Conservation (phyloP, 2,113 vertebrate species). For the Bujurquina vittata region DNA sequence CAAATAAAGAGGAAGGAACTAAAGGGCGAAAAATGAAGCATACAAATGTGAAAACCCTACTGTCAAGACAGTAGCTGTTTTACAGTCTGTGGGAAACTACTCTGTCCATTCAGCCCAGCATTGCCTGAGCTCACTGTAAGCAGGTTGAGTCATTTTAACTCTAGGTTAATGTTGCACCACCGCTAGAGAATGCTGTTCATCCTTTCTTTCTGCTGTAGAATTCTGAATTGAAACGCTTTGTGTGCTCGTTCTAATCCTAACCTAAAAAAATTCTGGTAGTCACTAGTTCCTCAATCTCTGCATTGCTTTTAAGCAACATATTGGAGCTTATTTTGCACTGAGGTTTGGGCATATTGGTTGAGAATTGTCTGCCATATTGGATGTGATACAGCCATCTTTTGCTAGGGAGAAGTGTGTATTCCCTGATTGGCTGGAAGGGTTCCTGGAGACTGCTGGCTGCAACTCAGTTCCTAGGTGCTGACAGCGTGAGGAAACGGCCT, state of each 20-base stretch:
- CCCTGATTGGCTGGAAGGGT: not conserved
- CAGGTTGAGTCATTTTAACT: slow-evolving; percentile 30
- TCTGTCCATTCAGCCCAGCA: slow-evolving; percentile 53
- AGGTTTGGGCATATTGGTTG: not conserved
- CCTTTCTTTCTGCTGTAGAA: slow-evolving; percentile 12
- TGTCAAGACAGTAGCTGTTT: slow-evolving; percentile 60
- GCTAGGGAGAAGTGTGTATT: not conserved
- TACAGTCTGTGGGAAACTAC: slow-evolving; percentile 51
- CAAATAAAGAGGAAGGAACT: slow-evolving; percentile 27
- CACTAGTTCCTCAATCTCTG: not conserved
- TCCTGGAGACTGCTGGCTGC: not conserved
- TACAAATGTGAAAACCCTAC: slow-evolving; percentile 46
- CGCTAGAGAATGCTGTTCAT: slow-evolving; percentile 13
- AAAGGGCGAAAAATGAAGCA: slow-evolving; percentile 35
- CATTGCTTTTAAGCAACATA: not conserved
- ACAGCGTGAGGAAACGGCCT: too few relatives aligned
- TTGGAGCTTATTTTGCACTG: not conserved
- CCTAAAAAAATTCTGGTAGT: not conserved
- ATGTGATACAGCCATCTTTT: not conserved
- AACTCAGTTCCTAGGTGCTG: too few relatives aligned
- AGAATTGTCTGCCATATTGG: not conserved
- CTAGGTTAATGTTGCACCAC: slow-evolving; percentile 41
- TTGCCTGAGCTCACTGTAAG: slow-evolving; percentile 23
- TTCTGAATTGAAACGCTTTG: slow-evolving; percentile 8
- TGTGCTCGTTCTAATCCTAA: not conserved